Evolutionary conservation across 2,888 invertebrate species (phyloP), one percentile per base, ranked within the genome.

Genomic region (Aleiodes leptofemur): DNA sequence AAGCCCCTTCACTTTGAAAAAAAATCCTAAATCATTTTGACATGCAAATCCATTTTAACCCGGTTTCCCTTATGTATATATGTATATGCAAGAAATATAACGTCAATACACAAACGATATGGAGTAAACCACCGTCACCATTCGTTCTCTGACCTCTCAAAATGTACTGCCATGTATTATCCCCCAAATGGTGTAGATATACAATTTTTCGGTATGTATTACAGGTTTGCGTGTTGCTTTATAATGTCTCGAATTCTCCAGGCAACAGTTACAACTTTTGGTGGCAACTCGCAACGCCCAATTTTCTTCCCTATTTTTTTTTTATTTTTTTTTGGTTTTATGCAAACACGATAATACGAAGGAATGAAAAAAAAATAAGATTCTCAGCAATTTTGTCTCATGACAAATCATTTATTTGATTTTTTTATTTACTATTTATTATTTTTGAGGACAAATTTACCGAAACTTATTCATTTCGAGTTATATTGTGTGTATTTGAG

Each of bases 191-290:
- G 29, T n/a, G 34, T 61, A 5, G n/a, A 59, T 61, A 61, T 61
- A 61, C 43, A 43, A 23, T 61, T 14, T 16, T 14, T 31, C 43
- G 43, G 8, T 61, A 61, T 61, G 38, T 57, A 29, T 38, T 31
- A 48, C 34, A 16, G 57, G 75, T 71, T 75, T 48, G 75, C 75
- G 71, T 75, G 75, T 75, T 68, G 69, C 59, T 69, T 69, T 69
- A 43, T 69, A 69, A 71, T 57, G 75, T 71, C 70, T 74, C 64
- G 64, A 53, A 74, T 74, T 43, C 71, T 64, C 56, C 55, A 53
- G 57, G 34, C 70, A 43, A 16, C 70, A 50, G 75, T 75, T 64
- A 57, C 71, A 61, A 61, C 43, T 16, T 23, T 23, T 48, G 64
- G 64, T 64, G 64, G 64, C 48, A 64, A 43, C 64, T 64, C 48